phyloP scores from a whole-genome alignment of 1,140 invertebrate species.

The Procambarus virginalis region DNA sequence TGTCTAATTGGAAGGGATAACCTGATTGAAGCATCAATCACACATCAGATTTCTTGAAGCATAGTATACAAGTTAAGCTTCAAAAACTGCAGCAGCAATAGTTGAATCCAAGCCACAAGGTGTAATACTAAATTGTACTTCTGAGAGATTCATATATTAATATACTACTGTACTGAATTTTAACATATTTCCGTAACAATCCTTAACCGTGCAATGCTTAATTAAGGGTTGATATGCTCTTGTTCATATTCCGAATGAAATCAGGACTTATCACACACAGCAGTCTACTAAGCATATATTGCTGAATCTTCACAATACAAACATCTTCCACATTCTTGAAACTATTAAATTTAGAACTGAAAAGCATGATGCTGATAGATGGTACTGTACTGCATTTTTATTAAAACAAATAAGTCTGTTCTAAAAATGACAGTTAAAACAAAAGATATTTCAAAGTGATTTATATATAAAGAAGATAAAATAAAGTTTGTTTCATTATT shows the following conservation, averaged over 20 bases:
- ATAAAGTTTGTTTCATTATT: not conserved
- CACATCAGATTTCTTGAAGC: slow-evolving; percentile 20
- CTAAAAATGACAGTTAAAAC: too few relatives aligned
- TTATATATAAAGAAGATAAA: not conserved
- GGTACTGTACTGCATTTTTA: not conserved
- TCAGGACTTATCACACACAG: not conserved
- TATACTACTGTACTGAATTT: not conserved
- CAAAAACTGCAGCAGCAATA: not conserved
- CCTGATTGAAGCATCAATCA: slow-evolving; percentile 23
- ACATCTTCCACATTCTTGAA: not conserved
- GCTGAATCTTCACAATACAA: slow-evolving; percentile 10
- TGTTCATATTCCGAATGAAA: not conserved
- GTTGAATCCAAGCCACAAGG: slow-evolving; percentile 1
- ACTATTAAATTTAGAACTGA: not conserved
- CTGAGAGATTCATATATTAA: slow-evolving; percentile 7
- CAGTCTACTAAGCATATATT: not conserved
- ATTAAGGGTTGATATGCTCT: slow-evolving; percentile 22
- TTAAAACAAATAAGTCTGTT: not conserved
- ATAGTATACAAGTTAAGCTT: slow-evolving; percentile 25
- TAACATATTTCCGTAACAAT: not conserved
- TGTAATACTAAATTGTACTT: slow-evolving; percentile 48
- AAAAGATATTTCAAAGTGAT: not conserved
- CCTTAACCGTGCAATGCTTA: not conserved
- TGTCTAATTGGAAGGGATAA: slow-evolving; percentile 35
- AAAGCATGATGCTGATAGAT: not conserved